Percentiles rank a stretch among this genome's conserved stretches.
phyloP scores from a whole-genome alignment of 30 jellyfish, hydroid and myxozoan genomes.

The Mastigias papua region DNA sequence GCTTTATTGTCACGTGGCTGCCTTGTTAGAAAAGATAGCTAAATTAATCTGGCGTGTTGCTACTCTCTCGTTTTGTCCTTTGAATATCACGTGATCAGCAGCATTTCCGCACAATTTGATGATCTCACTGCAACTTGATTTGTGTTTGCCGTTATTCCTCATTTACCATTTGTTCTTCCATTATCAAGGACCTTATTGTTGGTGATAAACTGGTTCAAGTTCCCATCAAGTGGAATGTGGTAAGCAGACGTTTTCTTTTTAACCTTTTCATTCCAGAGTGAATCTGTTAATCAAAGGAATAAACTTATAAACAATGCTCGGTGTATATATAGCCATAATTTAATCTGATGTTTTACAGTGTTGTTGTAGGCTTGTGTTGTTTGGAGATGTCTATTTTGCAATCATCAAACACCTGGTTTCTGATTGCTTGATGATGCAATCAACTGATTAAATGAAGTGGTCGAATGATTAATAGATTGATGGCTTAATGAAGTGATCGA shows the following conservation, averaged over 20 bases:
- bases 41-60: background rate
- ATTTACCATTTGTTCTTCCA: background rate
- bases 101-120: slow-evolving; percentile 2
- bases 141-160: background rate
- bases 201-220: slow-evolving; percentile 96
- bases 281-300: background rate
- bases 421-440: too few species aligned
- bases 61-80: background rate
- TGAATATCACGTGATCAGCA: background rate
- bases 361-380: too few species aligned
- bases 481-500: too few species aligned
- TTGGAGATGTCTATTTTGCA: too few species aligned
- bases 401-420: too few species aligned
- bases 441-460: too few species aligned
- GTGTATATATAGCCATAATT: too few species aligned
- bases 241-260: slow-evolving; percentile 23
- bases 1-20: slow-evolving; percentile 24
- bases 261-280: background rate
- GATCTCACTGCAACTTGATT: background rate
- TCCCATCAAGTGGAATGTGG: slow-evolving; percentile 95
- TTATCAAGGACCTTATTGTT: slow-evolving; percentile 84
- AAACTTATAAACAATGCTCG: background rate
- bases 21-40: slow-evolving; percentile 46
- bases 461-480: too few species aligned
- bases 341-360: too few species aligned